These are phyloP conservation scores for Xiphophorus couchianus DNA, from an alignment of 2,113 vertebrate genomes.

Conservation along the genomic window DNA sequence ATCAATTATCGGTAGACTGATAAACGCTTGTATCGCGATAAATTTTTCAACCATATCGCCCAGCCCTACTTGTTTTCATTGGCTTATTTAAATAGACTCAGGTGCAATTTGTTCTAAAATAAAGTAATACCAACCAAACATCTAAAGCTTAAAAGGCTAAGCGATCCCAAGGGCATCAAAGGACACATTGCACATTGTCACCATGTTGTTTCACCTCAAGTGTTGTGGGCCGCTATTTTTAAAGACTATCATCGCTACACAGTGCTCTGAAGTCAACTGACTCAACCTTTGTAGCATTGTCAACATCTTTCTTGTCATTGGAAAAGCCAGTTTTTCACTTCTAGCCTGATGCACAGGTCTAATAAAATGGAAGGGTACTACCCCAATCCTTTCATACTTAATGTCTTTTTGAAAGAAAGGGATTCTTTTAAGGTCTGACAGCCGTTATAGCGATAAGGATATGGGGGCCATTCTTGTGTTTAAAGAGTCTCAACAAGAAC, in stretches of 20 bases:
- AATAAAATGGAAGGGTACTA: too few species aligned
- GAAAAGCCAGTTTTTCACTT: not conserved
- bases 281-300: not conserved
- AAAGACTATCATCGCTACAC: not conserved
- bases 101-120: too few species aligned
- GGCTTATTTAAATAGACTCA: too few species aligned
- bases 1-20: too few species aligned
- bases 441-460: not conserved
- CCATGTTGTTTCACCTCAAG: not conserved
- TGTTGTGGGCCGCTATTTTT: not conserved
- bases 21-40: too few species aligned
- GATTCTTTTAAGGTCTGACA: too few species aligned
- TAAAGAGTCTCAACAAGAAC: not conserved
- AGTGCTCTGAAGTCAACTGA: not conserved
- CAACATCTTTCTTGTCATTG: not conserved
- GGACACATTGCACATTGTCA: not conserved
- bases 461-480: not conserved
- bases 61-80: too few species aligned
- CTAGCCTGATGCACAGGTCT: not conserved
- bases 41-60: too few species aligned
- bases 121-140: too few species aligned
- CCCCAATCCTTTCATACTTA: not conserved
- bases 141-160: not conserved
- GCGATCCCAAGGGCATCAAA: not conserved
- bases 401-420: not conserved